Base-by-base conservation (phyloP, 2,888 invertebrate genomes). In the Morpho deidamia region DNA sequence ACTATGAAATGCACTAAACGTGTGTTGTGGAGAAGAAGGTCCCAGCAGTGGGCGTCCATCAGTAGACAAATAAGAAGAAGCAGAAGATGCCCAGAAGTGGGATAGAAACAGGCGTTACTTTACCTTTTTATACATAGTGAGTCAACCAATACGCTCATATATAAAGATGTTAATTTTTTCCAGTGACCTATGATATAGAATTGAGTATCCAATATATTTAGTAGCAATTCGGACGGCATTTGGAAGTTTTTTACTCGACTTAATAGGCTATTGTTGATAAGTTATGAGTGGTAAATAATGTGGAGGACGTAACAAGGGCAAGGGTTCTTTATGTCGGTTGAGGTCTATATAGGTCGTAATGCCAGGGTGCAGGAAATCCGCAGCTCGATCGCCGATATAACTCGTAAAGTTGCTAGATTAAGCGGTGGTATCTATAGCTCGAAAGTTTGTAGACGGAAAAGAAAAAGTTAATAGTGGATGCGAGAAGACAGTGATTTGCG, bases 241-340 rank as follows among this genome's bases (percentile, higher is more conserved):
- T 67, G 65, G 65, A 61, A 63, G 64, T 67, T 68, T 67, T 68
- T 71, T 69, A 66, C 65, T 64, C 57, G 60, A 58, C 64, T 67
- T 77, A 78, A 81, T 74, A 74, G 76, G 68, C 76, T 66, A 78
- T 81, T 77, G 72, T 69, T 72, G 73, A 74, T 78, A 78, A 80
- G 69, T 78, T 79, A 80, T 78, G 73, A 66, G 69, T 65, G 65
- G 70, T 76, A 71, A 75, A 76, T 73, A 74, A 74, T 70, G 69
- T 70, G 62, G 68, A 47, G 40, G 59, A 59, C 51, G 49, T 49
- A 54, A 56, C 56, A 51, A 58, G 52, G 58, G 56, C 57, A 49
- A 54, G 58, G 58, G 58, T 57, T 47, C 57, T 61, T 63, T 66
- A 61, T 63, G 44, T 60, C 46, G 59, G 61, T 60, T 59, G 59